A percentile compares a stretch with the other conserved stretches of the same genome.
These are phyloP conservation scores for Steatornis caripensis DNA, from an alignment of 2,113 vertebrate species.

Conservation along the genomic window DNA sequence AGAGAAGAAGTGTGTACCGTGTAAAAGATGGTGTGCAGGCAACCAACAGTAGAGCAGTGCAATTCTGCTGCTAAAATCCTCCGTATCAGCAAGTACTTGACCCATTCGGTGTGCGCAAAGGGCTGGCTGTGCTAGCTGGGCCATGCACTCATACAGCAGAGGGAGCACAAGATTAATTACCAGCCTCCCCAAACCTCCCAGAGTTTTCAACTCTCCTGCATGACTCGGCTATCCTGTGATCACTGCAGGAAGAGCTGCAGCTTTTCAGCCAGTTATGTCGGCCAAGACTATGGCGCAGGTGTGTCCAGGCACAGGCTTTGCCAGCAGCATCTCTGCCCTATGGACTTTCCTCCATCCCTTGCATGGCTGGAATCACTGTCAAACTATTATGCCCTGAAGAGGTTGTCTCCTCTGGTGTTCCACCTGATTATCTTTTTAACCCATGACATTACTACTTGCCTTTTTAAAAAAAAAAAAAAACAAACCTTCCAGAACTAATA, in stretches of 20 bases:
- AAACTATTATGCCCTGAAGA: not conserved
- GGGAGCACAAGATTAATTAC: not conserved
- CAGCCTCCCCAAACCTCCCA: not conserved
- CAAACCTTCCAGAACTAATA: not conserved
- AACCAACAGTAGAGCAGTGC: not conserved
- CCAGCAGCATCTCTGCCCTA: not conserved
- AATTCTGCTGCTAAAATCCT: not conserved
- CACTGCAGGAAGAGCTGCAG: not conserved
- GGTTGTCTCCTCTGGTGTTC: not conserved
- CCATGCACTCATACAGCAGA: not conserved
- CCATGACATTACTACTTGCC: not conserved
- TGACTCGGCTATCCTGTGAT: not conserved
- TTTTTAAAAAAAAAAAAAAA: too few relatives aligned
- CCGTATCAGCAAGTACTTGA: not conserved
- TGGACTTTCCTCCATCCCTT: not conserved
- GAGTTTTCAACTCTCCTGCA: not conserved
- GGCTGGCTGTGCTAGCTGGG: not conserved
- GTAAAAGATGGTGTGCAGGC: not conserved
- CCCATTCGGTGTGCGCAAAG: accelerated
- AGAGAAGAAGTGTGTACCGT: not conserved
- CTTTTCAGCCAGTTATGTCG: not conserved
- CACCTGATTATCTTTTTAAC: not conserved
- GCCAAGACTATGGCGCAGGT: not conserved
- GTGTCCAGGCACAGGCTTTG: not conserved
- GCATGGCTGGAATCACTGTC: not conserved